Conservation (phyloP, 1,140 invertebrate genomes). For the Procambarus virginalis region DNA sequence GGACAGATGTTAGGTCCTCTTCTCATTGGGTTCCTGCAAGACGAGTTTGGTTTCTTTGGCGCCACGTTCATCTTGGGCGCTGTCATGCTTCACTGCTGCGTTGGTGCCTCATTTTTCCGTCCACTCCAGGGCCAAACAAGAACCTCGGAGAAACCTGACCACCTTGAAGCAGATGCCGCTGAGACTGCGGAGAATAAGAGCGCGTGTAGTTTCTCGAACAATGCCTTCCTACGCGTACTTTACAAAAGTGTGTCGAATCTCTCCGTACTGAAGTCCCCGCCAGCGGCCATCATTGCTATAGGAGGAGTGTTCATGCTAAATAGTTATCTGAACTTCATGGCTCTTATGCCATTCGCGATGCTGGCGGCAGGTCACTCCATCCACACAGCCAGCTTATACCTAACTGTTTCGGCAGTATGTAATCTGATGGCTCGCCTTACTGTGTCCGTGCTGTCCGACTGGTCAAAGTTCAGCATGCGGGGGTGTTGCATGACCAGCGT, state of each 20-base stretch:
- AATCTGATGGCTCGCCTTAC: conserved; percentile 23
- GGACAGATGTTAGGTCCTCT: not conserved
- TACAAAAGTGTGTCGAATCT: not conserved
- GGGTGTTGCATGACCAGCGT: not conserved
- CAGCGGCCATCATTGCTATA: conserved; percentile 19
- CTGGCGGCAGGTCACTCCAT: conserved; percentile 1
- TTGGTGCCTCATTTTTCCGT: not conserved
- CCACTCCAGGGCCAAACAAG: not conserved
- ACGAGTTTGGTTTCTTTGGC: not conserved
- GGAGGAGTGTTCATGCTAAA: not conserved
- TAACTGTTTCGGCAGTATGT: not conserved
- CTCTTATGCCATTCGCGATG: conserved; percentile 25
- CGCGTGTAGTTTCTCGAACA: not conserved
- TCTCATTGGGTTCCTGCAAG: not conserved
- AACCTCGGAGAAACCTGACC: not conserved
- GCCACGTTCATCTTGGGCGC: not conserved
- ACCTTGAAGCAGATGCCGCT: not conserved
- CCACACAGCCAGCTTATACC: not conserved
- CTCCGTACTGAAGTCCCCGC: not conserved
- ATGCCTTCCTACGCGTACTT: not conserved
- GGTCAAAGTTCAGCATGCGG: conserved; percentile 31
- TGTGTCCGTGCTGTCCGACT: conserved; percentile 15
- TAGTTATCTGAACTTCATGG: conserved; percentile 15
- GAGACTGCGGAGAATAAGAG: not conserved
- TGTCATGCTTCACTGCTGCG: not conserved